phyloP scores from a whole-genome alignment of 2,888 invertebrate genomes.

The Oligia fasciuncula region DNA sequence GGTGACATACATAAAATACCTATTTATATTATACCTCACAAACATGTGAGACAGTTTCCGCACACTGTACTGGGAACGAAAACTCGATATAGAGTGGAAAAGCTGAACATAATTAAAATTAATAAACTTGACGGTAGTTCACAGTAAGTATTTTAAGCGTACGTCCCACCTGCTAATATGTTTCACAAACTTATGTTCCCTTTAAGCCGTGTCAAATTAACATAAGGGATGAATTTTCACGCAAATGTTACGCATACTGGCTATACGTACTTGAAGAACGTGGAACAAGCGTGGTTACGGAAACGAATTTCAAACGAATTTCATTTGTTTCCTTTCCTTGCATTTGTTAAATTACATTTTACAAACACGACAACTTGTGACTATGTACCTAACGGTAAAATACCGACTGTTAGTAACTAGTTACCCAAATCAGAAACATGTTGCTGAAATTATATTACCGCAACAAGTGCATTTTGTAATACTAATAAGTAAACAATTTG shows the following conservation, averaged over 20 bases:
- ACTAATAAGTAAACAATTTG: slow-evolving; percentile 60
- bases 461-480: slow-evolving; percentile 48
- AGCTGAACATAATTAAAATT: slow-evolving; percentile 57
- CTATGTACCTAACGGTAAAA: slow-evolving; percentile 29
- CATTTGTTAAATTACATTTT: slow-evolving; percentile 48
- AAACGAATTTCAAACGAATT: slow-evolving; percentile 47
- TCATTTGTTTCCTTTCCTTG: slow-evolving; percentile 41
- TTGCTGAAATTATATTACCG: slow-evolving; percentile 47
- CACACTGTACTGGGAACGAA: slow-evolving; percentile 28
- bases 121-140: slow-evolving; percentile 55
- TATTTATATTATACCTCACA: slow-evolving; percentile 1
- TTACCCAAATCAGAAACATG: slow-evolving; percentile 38
- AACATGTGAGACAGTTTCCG: slow-evolving; percentile 15
- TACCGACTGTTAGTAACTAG: slow-evolving; percentile 35
- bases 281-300: slow-evolving; percentile 42
- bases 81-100: slow-evolving; percentile 36
- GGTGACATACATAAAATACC: slow-evolving; percentile 17
- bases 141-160: slow-evolving; percentile 50
- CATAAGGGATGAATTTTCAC: slow-evolving; percentile 66
- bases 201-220: slow-evolving; percentile 60
- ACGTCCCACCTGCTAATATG: slow-evolving; percentile 54
- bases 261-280: slow-evolving; percentile 41
- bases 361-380: slow-evolving; percentile 32
- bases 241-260: slow-evolving; percentile 60
- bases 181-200: slow-evolving; percentile 54